Evolutionary conservation across 2,888 invertebrate genomes (phyloP).

Genomic region (Cataglyphis albicans): DNA sequence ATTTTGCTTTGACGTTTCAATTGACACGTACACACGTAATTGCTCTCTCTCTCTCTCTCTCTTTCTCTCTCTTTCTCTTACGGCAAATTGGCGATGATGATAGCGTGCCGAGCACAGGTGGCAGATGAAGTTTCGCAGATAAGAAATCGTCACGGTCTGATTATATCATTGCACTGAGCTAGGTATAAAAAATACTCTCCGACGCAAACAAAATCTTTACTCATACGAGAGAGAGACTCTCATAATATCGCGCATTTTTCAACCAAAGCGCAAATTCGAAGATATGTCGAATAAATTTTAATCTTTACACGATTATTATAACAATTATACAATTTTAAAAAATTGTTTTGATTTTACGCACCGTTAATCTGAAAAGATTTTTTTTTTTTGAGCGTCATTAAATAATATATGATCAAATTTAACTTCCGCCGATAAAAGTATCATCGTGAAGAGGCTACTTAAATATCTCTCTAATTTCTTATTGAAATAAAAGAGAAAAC

Average conservation of each 20-base stretch:
- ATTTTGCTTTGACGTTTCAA: constrained; percentile 18
- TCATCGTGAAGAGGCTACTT: background rate
- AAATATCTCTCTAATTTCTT: background rate
- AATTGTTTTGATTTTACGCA: background rate
- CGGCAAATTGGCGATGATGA: constrained; percentile 20
- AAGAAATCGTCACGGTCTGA: constrained; percentile 58
- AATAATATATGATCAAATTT: background rate
- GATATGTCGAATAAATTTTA: background rate
- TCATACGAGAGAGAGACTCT: background rate
- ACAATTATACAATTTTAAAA: background rate
- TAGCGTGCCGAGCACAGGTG: background rate
- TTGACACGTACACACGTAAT: constrained; percentile 16
- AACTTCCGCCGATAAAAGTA: background rate
- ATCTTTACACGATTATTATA: background rate
- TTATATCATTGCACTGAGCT: constrained; percentile 34
- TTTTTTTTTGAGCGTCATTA: background rate
- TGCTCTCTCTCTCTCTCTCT: background rate
- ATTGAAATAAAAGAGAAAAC: constrained; percentile 27
- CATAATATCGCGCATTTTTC: background rate
- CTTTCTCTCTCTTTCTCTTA: background rate
- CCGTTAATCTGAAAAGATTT: background rate
- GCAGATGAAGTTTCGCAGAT: constrained; percentile 30
- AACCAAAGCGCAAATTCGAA: background rate
- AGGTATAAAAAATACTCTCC: background rate
- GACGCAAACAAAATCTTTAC: background rate